phyloP scores from a whole-genome alignment of 2,888 invertebrate genomes.

The Andrena flavipes region DNA sequence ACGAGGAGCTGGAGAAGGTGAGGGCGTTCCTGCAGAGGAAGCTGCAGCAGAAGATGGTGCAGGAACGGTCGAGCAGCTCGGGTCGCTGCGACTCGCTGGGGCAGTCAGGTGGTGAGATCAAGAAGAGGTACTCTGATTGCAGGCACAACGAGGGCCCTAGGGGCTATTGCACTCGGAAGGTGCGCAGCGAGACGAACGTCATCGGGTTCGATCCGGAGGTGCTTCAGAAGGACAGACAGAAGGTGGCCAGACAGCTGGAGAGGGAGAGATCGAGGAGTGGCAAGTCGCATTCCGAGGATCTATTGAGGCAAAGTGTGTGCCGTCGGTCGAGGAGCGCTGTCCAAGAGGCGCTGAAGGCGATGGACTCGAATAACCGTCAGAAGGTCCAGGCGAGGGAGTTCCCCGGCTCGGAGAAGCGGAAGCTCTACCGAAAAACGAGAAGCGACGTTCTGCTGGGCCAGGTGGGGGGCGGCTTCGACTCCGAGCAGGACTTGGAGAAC shows the following conservation, averaged over 20 bases:
- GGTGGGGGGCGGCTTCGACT: conserved; percentile 63
- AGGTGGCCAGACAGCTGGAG: conserved; percentile 24
- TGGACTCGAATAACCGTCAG: conserved; percentile 7
- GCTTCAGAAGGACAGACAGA: conserved; percentile 51
- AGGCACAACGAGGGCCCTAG: conserved; percentile 43
- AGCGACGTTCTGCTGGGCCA: conserved; percentile 76
- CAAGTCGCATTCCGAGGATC: conserved; percentile 25
- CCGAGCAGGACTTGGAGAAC: conserved; percentile 65
- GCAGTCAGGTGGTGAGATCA: conserved; percentile 50
- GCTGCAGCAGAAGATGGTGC: conserved; percentile 75
- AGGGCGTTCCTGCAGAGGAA: conserved; percentile 73
- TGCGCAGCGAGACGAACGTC: conserved; percentile 77
- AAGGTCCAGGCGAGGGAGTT: conserved; percentile 46
- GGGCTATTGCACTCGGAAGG: conserved; percentile 75
- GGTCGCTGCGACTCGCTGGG: background rate
- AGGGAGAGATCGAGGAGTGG: conserved; percentile 31
- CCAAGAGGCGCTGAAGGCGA: conserved; percentile 9
- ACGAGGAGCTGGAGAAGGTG: conserved; percentile 73
- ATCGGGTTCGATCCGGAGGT: conserved; percentile 66
- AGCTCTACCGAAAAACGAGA: conserved; percentile 77
- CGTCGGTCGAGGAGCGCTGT: conserved; percentile 65
- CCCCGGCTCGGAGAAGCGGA: conserved; percentile 73
- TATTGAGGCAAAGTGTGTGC: conserved; percentile 31
- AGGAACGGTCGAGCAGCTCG: conserved; percentile 60
- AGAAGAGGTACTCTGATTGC: conserved; percentile 73